Evolutionary conservation across 2,113 vertebrate species (phyloP), one percentile per base, ranked within the genome.

Genomic region (Rhea americana): DNA sequence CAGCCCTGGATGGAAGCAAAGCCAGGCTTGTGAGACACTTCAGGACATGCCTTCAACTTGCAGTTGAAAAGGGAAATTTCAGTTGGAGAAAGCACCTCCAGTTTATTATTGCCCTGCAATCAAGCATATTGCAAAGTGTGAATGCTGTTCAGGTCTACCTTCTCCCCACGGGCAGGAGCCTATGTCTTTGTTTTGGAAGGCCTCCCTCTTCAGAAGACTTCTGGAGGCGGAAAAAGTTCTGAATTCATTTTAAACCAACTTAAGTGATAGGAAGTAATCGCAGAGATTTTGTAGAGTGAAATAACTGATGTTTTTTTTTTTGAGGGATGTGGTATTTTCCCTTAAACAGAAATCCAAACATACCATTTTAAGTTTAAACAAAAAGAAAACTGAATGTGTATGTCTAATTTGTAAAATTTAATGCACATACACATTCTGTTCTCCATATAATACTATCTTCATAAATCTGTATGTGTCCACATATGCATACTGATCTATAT

Each of bases 1-100:
- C 88, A 96, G 91, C 93, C 94, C 90, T 74, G 77, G 89, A 77
- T 45, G 67, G 96, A 97, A 95, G 93, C 92, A 92, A 70, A 97
- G 71, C 93, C 93, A 96, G 94, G 91, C 93, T 93, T 95, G 89
- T 82, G 96, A 96, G 65, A 91, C 89, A 24, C 96, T 84, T 83
- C 96, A 94, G 94, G 75, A 94, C 19, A 41, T 91, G 82, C 85
- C 94, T 97, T 94, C 95, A 94, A 37, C 84, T 88, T 79, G 56
- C 90, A 86, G 70, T 51, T 87, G 93, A 76, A 85, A 96, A 96
- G 93, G 94, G 87, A 94, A 77, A 90, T 91, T 91, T 89, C 62
- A 87, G 70, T 88, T 62, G 22, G 51, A 96, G 89, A 91, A 88
- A 91, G 51, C 80, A 61, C 47, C 86, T 96, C 72, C 85, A 26